Base-by-base conservation (phyloP, 1,140 invertebrate species). In the Procambarus clarkii region DNA sequence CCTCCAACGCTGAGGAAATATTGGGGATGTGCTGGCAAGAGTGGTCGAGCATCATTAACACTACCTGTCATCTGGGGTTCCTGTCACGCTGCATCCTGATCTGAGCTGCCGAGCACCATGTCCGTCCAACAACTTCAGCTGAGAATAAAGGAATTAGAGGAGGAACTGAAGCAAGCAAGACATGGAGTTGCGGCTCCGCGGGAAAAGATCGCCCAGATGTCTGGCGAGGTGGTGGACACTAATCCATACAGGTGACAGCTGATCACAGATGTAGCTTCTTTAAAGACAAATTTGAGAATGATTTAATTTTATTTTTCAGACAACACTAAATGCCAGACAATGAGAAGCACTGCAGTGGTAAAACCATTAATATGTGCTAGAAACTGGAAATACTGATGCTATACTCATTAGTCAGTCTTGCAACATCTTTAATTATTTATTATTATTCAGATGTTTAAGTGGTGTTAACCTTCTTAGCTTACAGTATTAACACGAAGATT, bases 221-320 rank as follows among this genome's bases (percentile, higher is more conserved):
- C 97, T 76, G 95, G 96, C 7, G 98, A 99, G 96, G 99, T 99
- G n/a, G 97, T 99, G 21, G 99, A 99, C 95, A 97, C 98, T 0
- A 99, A 99, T 96, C 99, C 99, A 1, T 99, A 99, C 95, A 99
- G 97, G 97, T 98, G 95, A 94, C 48, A 80, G 45, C 7, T 54
- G 50, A n/a, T n/a, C 48, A 15, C 45, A 24, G 48, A 54, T 87
- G 44, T 79, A 18, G 2, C 21, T 44, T 15, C 34, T 34, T 34
- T 34, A 34, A 34, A 34, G 34, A 34, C 34, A 34, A 34, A 34
- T 34, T 34, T 34, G 34, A 34, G 1, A 34, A 34, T 34, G 34
- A 34, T 34, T 34, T 34, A 34, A 34, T 34, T 34, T 34, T 34
- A 34, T 34, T 34, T 34, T 34, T 34, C 34, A 34, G 34, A 34